A percentile compares a stretch with the other conserved stretches of the same genome.
Conservation (phyloP, 2,113 vertebrate genomes). For the Speoplatyrhinus poulsoni region DNA sequence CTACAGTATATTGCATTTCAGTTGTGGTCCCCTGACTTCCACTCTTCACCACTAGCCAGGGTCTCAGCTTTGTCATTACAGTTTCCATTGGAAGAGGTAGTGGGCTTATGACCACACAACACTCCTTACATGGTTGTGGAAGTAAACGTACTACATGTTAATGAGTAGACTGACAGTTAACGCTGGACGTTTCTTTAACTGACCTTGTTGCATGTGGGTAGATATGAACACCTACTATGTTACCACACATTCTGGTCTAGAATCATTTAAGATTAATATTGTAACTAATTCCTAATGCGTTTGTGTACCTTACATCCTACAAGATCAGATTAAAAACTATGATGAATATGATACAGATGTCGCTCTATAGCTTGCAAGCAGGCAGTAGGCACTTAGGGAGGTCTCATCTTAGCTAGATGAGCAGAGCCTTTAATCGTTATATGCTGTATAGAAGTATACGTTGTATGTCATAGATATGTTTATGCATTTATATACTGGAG, state of each 20-base stretch:
- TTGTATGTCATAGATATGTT: no score
- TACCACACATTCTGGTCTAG: no score
- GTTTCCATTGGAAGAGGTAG: constrained; percentile 36
- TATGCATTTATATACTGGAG: no score
- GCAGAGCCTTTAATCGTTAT: no score
- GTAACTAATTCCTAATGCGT: no score
- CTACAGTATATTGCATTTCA: constrained; percentile 7
- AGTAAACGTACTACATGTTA: neutral
- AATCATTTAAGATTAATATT: no score
- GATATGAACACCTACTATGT: no score
- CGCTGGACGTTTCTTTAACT: no score
- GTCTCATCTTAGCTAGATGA: neutral
- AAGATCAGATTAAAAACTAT: no score
- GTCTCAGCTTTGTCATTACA: constrained; percentile 32
- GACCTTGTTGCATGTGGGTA: no score
- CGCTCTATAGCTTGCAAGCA: neutral
- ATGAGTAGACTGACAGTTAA: neutral
- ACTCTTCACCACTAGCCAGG: constrained; percentile 9
- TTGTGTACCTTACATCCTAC: no score
- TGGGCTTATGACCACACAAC: constrained; percentile 4
- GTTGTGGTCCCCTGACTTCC: neutral
- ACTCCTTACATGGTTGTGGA: neutral
- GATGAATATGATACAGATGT: neutral
- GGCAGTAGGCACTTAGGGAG: neutral
- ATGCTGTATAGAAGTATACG: no score